phyloP scores from a whole-genome alignment of 1,140 invertebrate genomes.

The Nasonia giraulti region DNA sequence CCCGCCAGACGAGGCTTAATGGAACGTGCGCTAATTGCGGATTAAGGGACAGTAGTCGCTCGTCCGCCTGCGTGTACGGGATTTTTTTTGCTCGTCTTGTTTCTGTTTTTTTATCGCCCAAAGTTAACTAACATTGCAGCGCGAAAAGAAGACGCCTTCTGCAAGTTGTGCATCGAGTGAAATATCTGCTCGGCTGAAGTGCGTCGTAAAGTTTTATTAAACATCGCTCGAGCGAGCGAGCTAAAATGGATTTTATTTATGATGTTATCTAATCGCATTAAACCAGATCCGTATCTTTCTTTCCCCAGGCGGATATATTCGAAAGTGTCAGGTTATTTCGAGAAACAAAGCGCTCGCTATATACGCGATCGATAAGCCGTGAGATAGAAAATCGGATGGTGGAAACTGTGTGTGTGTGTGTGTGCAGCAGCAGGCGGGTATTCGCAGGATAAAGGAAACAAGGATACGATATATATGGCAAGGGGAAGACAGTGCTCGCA shows the following conservation, averaged over 20 bases:
- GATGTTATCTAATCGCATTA: background rate
- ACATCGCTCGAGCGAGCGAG: too few species aligned
- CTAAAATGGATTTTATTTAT: background rate
- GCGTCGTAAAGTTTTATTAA: background rate
- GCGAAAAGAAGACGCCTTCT: background rate
- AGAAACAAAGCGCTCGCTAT: slow-evolving; percentile 3
- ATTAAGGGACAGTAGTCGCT: background rate
- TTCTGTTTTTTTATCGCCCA: too few species aligned
- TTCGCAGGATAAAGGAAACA: background rate
- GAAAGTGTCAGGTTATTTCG: slow-evolving; percentile 34
- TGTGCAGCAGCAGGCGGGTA: background rate
- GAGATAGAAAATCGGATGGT: slow-evolving; percentile 42
- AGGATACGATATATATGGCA: background rate
- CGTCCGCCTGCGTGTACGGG: too few species aligned
- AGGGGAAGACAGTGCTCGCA: background rate
- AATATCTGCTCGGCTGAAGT: too few species aligned
- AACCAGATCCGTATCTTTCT: background rate
- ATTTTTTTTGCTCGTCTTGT: background rate
- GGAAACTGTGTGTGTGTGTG: background rate
- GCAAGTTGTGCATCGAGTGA: background rate
- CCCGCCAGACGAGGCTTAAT: background rate
- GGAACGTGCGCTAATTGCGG: slow-evolving; percentile 1
- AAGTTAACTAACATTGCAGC: background rate
- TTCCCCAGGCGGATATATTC: background rate
- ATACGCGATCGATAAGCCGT: slow-evolving; percentile 33